Conservation (phyloP, 2,797 vertebrate genomes). For the Macroramphosus scolopax region DNA sequence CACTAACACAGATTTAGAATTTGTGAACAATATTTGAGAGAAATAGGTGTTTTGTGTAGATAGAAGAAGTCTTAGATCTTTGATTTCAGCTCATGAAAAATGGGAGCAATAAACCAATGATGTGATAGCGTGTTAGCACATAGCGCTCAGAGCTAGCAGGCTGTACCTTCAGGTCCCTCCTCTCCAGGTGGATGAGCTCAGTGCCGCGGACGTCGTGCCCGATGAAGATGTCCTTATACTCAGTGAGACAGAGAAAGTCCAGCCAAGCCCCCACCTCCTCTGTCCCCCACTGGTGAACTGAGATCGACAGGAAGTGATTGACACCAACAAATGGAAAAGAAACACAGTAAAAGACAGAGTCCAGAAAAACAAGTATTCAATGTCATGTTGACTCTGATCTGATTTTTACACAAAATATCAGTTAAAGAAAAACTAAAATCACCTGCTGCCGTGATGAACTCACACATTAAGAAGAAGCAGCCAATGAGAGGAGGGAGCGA, state of each 20-base stretch:
- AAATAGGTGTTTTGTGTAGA: too few species aligned
- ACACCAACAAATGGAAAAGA: not conserved
- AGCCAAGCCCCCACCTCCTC: conserved; percentile 96
- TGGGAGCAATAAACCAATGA: too few species aligned
- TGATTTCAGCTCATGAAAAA: too few species aligned
- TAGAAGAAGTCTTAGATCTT: too few species aligned
- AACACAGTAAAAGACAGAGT: not conserved
- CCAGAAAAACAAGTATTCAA: conserved; percentile 13
- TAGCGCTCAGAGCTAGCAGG: not conserved
- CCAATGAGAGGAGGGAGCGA: too few species aligned
- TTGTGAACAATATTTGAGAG: too few species aligned
- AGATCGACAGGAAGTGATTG: conserved; percentile 69
- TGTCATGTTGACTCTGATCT: not conserved
- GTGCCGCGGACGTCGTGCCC: conserved; percentile 93
- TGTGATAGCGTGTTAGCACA: not conserved
- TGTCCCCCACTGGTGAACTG: conserved; percentile 96
- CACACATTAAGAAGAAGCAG: too few species aligned
- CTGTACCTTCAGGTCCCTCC: conserved; percentile 95
- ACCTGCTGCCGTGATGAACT: not conserved
- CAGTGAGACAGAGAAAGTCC: conserved; percentile 93
- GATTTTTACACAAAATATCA: too few species aligned
- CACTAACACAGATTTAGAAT: too few species aligned
- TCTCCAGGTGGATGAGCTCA: conserved; percentile 95
- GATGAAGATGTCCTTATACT: conserved; percentile 98
- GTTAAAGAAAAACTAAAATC: not conserved